Evolutionary conservation across 2,113 vertebrate species (phyloP).

Genomic region (Ctenodactylus gundi): DNA sequence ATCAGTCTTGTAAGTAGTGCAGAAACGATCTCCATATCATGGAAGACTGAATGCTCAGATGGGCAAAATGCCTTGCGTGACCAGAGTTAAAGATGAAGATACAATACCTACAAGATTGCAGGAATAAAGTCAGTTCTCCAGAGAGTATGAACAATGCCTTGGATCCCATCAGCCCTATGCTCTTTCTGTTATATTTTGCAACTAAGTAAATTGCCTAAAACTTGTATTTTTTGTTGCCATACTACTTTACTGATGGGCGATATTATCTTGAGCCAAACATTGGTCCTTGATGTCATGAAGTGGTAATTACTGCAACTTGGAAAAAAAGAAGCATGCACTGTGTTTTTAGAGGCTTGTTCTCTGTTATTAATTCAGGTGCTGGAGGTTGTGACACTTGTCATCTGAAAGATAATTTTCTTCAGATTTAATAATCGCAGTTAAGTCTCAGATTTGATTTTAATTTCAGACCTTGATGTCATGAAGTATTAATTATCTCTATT

Average conservation of each 20-base stretch:
- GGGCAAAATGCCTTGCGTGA: background rate
- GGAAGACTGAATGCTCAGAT: background rate
- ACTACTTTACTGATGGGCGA: background rate
- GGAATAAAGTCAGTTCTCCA: background rate
- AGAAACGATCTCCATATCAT: background rate
- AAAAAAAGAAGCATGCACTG: background rate
- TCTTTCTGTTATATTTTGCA: background rate
- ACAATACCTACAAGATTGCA: background rate
- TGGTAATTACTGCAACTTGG: constrained; percentile 48
- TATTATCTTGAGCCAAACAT: constrained; percentile 1
- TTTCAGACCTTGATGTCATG: constrained; percentile 77
- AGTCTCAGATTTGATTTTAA: constrained; percentile 81
- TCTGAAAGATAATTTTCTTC: constrained; percentile 80
- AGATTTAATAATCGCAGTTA: constrained; percentile 81
- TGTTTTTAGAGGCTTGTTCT: constrained; percentile 60
- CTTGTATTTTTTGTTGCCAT: background rate
- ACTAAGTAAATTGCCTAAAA: background rate
- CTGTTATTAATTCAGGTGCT: constrained; percentile 72
- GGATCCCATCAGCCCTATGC: background rate
- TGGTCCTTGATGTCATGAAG: constrained; percentile 38
- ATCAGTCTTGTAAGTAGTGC: background rate
- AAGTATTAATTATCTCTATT: constrained; percentile 82
- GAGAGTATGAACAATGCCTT: background rate
- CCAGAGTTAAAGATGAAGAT: background rate
- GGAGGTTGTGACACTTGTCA: constrained; percentile 80